phyloP scores from a whole-genome alignment of 37 sponge, comb jelly and placozoan species.

The Mnemiopsis leidyi region DNA sequence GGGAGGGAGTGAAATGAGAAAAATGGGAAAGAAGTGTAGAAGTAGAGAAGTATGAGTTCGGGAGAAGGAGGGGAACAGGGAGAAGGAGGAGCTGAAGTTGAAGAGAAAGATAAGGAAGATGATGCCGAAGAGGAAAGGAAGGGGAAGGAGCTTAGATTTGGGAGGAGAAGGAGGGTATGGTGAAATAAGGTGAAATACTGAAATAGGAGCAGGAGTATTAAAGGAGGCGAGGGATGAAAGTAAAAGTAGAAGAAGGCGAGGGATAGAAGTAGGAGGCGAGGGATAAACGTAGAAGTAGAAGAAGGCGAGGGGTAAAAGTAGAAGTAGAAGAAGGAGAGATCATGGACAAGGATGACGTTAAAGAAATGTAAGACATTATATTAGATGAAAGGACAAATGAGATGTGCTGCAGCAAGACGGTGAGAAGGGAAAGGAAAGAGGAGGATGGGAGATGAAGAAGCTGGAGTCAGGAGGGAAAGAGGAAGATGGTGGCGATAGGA shows the following conservation, averaged over 20 bases:
- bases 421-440: background rate
- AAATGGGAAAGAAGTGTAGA: constrained; percentile 25
- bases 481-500: background rate
- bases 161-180: constrained; percentile 28
- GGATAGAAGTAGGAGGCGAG: background rate
- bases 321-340: background rate
- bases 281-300: background rate
- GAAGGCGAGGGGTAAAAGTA: background rate
- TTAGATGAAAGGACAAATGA: background rate
- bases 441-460: background rate
- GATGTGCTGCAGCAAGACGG: background rate
- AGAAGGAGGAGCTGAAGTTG: constrained; percentile 6
- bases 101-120: constrained; percentile 19
- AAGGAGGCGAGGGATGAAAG: background rate
- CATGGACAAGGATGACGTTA: too few species aligned
- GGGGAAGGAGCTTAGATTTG: background rate
- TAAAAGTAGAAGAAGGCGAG: background rate
- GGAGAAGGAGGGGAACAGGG: background rate
- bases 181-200: background rate
- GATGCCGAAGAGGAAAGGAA: constrained; percentile 20
- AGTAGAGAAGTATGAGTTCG: background rate
- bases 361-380: too few species aligned
- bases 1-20: background rate
- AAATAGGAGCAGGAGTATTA: background rate
- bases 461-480: background rate